Conservation (phyloP, 2,113 vertebrate genomes). For the Leucoraja erinaceus region DNA sequence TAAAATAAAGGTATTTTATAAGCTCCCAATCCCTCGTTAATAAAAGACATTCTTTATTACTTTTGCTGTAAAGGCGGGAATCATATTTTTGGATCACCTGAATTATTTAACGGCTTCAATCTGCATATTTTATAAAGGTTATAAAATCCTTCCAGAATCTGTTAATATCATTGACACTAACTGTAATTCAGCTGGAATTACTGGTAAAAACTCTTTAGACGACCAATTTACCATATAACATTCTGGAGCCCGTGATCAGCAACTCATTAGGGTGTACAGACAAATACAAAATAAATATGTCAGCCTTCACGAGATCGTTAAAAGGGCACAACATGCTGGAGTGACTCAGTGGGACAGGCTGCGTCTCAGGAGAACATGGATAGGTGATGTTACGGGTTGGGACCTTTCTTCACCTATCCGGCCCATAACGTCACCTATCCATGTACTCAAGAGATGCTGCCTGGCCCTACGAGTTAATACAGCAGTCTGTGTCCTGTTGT, state of each 20-base stretch:
- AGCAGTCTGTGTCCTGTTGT: too few species aligned
- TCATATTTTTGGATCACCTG: slow-evolving; percentile 36
- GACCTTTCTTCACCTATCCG: too few species aligned
- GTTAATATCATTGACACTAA: slow-evolving; percentile 37
- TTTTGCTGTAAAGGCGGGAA: background rate
- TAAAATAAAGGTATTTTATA: slow-evolving; percentile 24
- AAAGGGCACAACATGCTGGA: too few species aligned
- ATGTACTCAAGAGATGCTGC: too few species aligned
- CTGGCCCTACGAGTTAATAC: too few species aligned
- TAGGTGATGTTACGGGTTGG: too few species aligned
- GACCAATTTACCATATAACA: background rate
- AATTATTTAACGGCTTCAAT: slow-evolving; percentile 37
- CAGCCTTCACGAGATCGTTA: background rate
- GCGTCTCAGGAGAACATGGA: too few species aligned
- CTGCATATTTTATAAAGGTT: slow-evolving; percentile 38
- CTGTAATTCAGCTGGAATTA: slow-evolving; percentile 26
- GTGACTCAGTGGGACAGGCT: too few species aligned
- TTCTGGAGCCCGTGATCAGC: background rate
- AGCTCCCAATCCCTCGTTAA: slow-evolving; percentile 1
- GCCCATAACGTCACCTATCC: too few species aligned
- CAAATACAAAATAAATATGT: slow-evolving; percentile 18
- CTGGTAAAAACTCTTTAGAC: slow-evolving; percentile 16
- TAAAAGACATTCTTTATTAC: slow-evolving; percentile 30
- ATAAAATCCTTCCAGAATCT: slow-evolving; percentile 35
- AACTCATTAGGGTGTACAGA: background rate